Evolutionary conservation across 2,888 invertebrate genomes (phyloP), one percentile per base, ranked within the genome.

Genomic region (Polydrusus tereticollis): DNA sequence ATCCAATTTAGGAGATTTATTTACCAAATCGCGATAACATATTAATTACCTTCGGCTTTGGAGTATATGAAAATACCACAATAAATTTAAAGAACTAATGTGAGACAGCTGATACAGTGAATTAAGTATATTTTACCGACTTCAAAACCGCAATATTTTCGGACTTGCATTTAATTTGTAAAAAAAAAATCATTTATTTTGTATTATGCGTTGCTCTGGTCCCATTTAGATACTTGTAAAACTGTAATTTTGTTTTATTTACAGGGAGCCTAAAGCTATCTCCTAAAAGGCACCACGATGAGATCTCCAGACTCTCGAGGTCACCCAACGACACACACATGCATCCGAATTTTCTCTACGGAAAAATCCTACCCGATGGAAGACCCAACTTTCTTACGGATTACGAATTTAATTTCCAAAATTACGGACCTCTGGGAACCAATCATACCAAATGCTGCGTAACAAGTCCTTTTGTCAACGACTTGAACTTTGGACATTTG

Each of bases 401-500:
- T 69, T 83, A 83, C 76, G 83, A 82, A 72, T 75, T 82, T 69
- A 81, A 79, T 60, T 81, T 79, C 72, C 80, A 78, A 64, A 79
- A 80, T 73, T 83, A 82, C 75, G 80, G 82, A 59, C 81, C 82
- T 43, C 75, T 71, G 18, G 78, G 77, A 43, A 80, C 78, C 36
- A 79, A 80, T 58, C 82, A 82, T 75, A 78, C 78, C 50, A 83
- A 83, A 78, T 83, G 83, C 71, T 84, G 83, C 76, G 82, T 82
- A 5, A 83, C 82, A 5, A 81, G 83, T 20, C 82, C 69, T 1
- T 72, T 74, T 47, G 60, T n/a, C 41, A 79, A 79, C 29, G 82
- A 83, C 65, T 75, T 83, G 70, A 81, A 79, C 69, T 80, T 85
- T 69, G 86, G 85, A 33, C 86, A 86, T 76, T 81, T 86, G 5